A percentile compares a stretch with the other conserved stretches of the same genome.
phyloP scores from a whole-genome alignment of 1,140 invertebrate species.

The Habropoda laboriosa region DNA sequence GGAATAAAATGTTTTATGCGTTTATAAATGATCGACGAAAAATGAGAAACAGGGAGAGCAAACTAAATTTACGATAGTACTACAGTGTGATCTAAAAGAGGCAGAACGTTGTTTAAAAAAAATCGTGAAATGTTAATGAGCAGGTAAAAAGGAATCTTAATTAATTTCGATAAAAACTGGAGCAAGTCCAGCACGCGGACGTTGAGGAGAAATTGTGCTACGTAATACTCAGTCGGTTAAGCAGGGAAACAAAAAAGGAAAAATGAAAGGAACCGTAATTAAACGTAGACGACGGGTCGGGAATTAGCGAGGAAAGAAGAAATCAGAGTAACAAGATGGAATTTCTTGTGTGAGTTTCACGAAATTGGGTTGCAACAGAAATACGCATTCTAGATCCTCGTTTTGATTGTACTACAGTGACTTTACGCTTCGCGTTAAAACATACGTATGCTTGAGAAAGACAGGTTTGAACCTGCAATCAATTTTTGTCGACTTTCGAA shows the following conservation, averaged over 20 bases:
- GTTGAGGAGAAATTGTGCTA: not conserved
- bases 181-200: not conserved
- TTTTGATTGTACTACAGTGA: no score
- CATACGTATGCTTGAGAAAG: no score
- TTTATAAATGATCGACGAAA: no score
- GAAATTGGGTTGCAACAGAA: not conserved
- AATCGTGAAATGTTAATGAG: not conserved
- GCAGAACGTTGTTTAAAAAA: not conserved
- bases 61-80: no score
- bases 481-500: no score
- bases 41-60: no score
- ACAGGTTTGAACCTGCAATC: no score
- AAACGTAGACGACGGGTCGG: not conserved
- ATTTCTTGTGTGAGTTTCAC: not conserved
- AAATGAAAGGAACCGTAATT: not conserved
- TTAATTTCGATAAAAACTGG: slow-evolving; percentile 8
- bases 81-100: no score
- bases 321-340: not conserved
- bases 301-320: not conserved
- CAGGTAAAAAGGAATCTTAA: slow-evolving; percentile 1
- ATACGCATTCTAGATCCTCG: not conserved
- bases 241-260: not conserved
- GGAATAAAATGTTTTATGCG: no score
- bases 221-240: not conserved
- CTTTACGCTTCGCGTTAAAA: no score